Base-by-base conservation (phyloP, 2,797 vertebrate species). In the Cyclopterus lumpus region DNA sequence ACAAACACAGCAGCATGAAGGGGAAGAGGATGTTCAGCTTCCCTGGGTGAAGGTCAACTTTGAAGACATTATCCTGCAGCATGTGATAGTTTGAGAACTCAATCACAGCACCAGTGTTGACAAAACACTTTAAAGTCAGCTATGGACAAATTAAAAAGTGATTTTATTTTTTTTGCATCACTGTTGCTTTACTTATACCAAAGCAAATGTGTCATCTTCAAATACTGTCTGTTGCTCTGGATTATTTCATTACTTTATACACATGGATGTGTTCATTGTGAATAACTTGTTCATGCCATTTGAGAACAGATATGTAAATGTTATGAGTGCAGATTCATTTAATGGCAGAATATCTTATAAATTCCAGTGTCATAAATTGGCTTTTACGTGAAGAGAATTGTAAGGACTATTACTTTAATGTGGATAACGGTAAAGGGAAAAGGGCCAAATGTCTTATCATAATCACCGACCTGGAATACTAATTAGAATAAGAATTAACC, bases 21-120 rank as follows among this genome's bases (percentile, higher is more conserved):
- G 20, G 72, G 34, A 71, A 73, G 32, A 71, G 8, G 12, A 55
- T 48, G 64, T 73, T 57, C 16, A 61, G 54, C 51, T 76, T 57
- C 68, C 73, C 16, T 60, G 24, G 24, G 24, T 64, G 38, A 60
- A 20, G 2, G 55, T 14, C 16, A 30, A 62, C 26, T 49, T 44
- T 67, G 38, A 65, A 40, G 26, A 49, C 24, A 40, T 81, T n/a
- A 57, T 71, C 42, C 48, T 22, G 49, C 7, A 64, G 26, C 42
- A 10, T 26, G 18, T 22, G 40, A 26, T 20, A 51, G 18, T 54
- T 28, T 54, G n/a, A 68, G 34, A 5, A 55, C 40, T 76, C 5
- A 44, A 38, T 30, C 26, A 30, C 15, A 30, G 48, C n/a, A 51
- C 24, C 48, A n/a, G 8, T 44, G 34, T 36, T 30, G 20, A 51